Base-by-base conservation (phyloP, 2,888 invertebrate genomes). In the Drosophila tanythrix region DNA sequence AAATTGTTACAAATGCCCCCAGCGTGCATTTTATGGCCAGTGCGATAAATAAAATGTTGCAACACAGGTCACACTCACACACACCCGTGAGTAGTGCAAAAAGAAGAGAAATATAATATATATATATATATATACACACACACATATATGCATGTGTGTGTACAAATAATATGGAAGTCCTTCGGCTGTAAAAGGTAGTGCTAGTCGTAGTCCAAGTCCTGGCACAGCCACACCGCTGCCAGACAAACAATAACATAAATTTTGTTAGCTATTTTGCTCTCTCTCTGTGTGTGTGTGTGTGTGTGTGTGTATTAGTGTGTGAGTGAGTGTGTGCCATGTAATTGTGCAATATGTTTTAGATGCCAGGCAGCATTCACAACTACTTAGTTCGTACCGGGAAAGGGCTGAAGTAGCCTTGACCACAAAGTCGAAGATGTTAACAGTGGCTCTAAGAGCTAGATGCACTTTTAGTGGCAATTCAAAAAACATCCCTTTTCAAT, bases 241-340 rank as follows among this genome's bases (percentile, higher is more conserved):
- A 86, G 88, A 86, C 89, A 86, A 87, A 89, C 89, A 87, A 89
- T 89, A 85, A 88, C 88, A 87, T 87, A 87, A 87, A 87, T 87
- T 87, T 84, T 79, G 73, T 75, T 71, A 84, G 82, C 82, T 64
- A 76, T 78, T 79, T 73, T 67, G 67, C 58, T 62, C 55, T 62
- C 43, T 46, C 7, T 52, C 18, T 40, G 18, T 51, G n/a, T 60
- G 36, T 27, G 35, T 66, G 33, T 69, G 40, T 65, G 40, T 60
- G 38, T 60, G 38, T 70, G 53, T 74, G 65, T 70, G 73, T 35
- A 2, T 33, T 13, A 15, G 35, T 66, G 43, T 63, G 40, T 65
- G 40, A 65, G 52, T 75, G 63, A 69, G 76, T 72, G 60, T 73
- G 69, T 31, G 80, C 75, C 79, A 79, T 87, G 89, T 89, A 85